Base-by-base conservation (phyloP, 2,888 invertebrate species). In the Prenolepis imparis region DNA sequence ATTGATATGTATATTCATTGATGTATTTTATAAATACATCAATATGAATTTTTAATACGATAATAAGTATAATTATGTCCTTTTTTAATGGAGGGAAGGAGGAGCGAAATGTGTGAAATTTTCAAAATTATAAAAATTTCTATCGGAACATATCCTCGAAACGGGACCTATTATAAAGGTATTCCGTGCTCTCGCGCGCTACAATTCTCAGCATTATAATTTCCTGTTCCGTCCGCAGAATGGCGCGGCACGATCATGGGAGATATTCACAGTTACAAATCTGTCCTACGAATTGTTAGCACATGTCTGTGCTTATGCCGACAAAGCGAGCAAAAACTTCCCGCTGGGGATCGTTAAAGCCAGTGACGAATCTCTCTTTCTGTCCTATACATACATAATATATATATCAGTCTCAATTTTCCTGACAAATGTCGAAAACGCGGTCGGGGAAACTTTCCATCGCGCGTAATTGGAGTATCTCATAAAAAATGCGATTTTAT, bases 271-370 rank as follows among this genome's bases (percentile, higher is more conserved):
- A 82, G 86, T 86, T 87, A 91, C 92, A 94, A 94, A 94, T 94
- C 94, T 94, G 93, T 92, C 93, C 91, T 88, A 84, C 86, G 94
- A 92, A 94, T 94, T 94, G 94, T 94, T 91, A 92, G 93, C 94
- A 94, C 94, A 94, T 94, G 94, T 92, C 91, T 92, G 86, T 89
- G 86, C 88, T 87, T 88, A 61, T 84, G 92, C 94, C 94, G 94
- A 94, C 94, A 94, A 94, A 94, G 94, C 90, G 72, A 44, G 55
- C 75, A 68, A 88, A 88, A 87, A 90, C 89, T 87, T 88, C 93
- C 93, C 83, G 92, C 91, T 91, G 93, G 57, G 92, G 28, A 28
- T 88, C 89, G 88, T 88, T 86, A 88, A 87, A 88, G 86, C 84
- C 91, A 77, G 77, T 83, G 83, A 84, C 83, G 84, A 82, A 83